Base-by-base conservation (phyloP, 2,888 invertebrate species). In the Noctua fimbriata region DNA sequence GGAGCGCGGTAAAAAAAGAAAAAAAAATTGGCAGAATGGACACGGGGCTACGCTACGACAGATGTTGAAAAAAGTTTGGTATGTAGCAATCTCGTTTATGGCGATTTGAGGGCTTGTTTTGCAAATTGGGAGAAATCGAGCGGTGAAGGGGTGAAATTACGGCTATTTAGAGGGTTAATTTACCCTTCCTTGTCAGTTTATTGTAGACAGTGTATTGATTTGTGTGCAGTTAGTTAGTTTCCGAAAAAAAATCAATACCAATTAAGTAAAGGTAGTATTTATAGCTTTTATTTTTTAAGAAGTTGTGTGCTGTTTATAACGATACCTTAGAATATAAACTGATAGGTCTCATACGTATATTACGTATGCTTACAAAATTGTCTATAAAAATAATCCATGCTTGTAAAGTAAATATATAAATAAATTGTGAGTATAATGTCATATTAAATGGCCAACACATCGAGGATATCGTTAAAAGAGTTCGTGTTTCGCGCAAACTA, bases 41-140 rank as follows among this genome's bases (percentile, higher is more conserved):
- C 96, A 95, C 96, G 95, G 94, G 95, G 92, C 94, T 85, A 88
- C 92, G 92, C 94, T 83, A 89, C 92, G 95, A 94, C 96, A 96
- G 96, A 96, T 96, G 96, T 93, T 90, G 89, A 94, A 94, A 93
- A 92, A 87, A 88, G 78, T 88, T 89, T 88, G 86, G 88, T 90
- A 88, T 90, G 92, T 92, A 87, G 88, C 94, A 94, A 95, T 94
- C 93, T 94, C 92, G 92, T 95, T 95, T 92, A 89, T 90, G 85
- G 83, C 91, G 91, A 93, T 93, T 94, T 93, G 92, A 90, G 92
- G 92, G 92, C 91, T 91, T 91, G 94, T 94, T 93, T 91, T 89
- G 92, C 92, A 91, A 92, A 93, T 94, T 93, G 93, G 89, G 84
- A 89, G 89, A 92, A 92, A 92, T 93, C 89, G 91, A 90, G 90